Evolutionary conservation across 1,140 invertebrate species (phyloP), one percentile per base, ranked within the genome.

Genomic region (Drosophila gunungcola): DNA sequence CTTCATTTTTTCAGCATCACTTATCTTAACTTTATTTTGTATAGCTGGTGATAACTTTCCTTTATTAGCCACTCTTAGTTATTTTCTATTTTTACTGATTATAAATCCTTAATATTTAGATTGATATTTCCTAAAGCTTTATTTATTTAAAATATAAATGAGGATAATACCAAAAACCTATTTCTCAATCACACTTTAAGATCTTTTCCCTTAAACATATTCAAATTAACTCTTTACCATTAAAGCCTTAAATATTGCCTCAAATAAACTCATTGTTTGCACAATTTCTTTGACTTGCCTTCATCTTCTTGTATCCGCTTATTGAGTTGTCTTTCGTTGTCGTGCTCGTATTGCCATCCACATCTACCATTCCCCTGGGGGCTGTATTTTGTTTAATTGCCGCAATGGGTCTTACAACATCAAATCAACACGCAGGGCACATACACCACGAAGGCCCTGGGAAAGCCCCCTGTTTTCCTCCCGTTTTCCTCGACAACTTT

Each of bases 351-450:
- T 52, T 64, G 13, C 36, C 45, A 36, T 27, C n/a, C 43, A 13
- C 34, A 49, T 10, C 12, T 25, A 4, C 25, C 36, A 29, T 25
- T 38, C 39, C 54, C 63, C 34, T 4, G 55, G 51, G 51, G 61
- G 67, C 61, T 54, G 67, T 69, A 69, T 69, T 69, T 68, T 54
- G 62, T 78, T 60, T 78, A 81, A 78, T 82, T 81, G 79, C 73
- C 79, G 73, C 73, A 67, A 36, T 78, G 79, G 49, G 79, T 46
- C 65, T 48, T 54, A 63, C 65, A 36, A 46, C 73, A 81, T 60
- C 64, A 63, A 73, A 78, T 82, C 80, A 83, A 68, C 54, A 82
- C 79, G 69, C 80, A 56, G 43, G 39, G 58, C 79, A 82, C 79
- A 82, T 78, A 65, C 73, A 74, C 62, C 52, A 9, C 12, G 4